Base-by-base conservation (phyloP, 2,797 vertebrate genomes). In the Otus scops region DNA sequence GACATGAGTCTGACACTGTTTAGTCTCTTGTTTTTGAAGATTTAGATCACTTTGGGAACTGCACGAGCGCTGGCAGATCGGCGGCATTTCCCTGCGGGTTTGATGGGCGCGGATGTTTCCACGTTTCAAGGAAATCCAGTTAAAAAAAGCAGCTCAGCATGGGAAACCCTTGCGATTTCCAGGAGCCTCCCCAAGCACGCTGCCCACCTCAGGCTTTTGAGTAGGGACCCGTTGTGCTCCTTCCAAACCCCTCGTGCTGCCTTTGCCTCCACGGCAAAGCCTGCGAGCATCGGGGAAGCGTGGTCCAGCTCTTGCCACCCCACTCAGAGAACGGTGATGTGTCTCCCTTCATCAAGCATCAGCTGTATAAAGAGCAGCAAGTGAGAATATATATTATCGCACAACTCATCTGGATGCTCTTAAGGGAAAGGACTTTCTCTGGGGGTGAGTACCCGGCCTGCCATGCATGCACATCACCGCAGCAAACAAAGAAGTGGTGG, bases 281-380 rank as follows among this genome's bases (percentile, higher is more conserved):
- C 64, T 4, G 0, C 1, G 38, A 54, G 64, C 38, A 4, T 9
- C 1, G 0, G 36, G 8, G 9, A 24, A 20, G 20, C 0, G 0
- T 0, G 2, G 28, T 15, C n/a, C 60, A 38, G 6, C 32, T 38
- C 39, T 68, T 6, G 1, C 24, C 7, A 0, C 13, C 34, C 7
- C 5, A 0, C n/a, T 45, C 1, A 0, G 43, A n/a, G 23, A 13
- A 64, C 41, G 41, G 21, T 6, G 0, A 19, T 1, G 3, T 7
- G 14, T n/a, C 28, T n/a, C 38, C n/a, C 41, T 69, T 53, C n/a
- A 8, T 8, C 13, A 3, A 5, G 6, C 64, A 19, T 2, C 32
- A 6, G 17, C 50, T 16, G 12, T 5, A 12, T 0, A n/a, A 51
- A 51, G 39, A 27, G 75, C 7, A 1, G 27, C 8, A 2, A 61